Base-by-base conservation (phyloP, 1,140 invertebrate genomes). In the Carposina sasakii region DNA sequence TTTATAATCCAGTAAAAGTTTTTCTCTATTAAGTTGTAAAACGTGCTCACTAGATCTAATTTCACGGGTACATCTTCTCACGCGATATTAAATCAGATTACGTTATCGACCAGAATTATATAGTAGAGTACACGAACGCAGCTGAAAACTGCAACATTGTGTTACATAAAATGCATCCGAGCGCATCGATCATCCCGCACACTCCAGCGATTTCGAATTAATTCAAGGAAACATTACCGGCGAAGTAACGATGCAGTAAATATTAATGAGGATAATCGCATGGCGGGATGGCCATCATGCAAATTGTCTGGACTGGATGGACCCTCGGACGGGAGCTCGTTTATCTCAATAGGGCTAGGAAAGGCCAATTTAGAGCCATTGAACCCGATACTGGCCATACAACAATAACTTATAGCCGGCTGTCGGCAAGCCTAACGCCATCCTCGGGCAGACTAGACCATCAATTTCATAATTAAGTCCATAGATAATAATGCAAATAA, bases 341-440 rank as follows among this genome's bases (percentile, higher is more conserved):
- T 67, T 54, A 68, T 72, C 60, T 67, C 59, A 75, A 67, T 63
- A 62, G 55, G 58, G 57, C 51, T 66, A 67, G 62, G n/a, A n/a
- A n/a, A n/a, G 53, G 48, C 60, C 73, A 67, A 71, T 76, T 70
- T 59, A 58, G 52, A 66, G 65, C 63, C 66, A 57, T 61, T 59
- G 54, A 72, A 66, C 70, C 40, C 41, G n/a, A n/a, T n/a, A n/a
- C n/a, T n/a, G n/a, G n/a, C n/a, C n/a, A n/a, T n/a, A 22, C 13
- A 39, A 46, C 49, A 46, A 62, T 47, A 63, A 69, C n/a, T n/a
- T n/a, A n/a, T n/a, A n/a, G n/a, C n/a, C n/a, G n/a, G n/a, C n/a
- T n/a, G n/a, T n/a, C n/a, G n/a, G n/a, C n/a, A n/a, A n/a, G n/a
- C n/a, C n/a, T n/a, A n/a, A n/a, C n/a, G n/a, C n/a, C n/a, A n/a